These are phyloP conservation scores for Ophioninae sp. DNA, from an alignment of 2,888 invertebrate species.

Conservation along the genomic window DNA sequence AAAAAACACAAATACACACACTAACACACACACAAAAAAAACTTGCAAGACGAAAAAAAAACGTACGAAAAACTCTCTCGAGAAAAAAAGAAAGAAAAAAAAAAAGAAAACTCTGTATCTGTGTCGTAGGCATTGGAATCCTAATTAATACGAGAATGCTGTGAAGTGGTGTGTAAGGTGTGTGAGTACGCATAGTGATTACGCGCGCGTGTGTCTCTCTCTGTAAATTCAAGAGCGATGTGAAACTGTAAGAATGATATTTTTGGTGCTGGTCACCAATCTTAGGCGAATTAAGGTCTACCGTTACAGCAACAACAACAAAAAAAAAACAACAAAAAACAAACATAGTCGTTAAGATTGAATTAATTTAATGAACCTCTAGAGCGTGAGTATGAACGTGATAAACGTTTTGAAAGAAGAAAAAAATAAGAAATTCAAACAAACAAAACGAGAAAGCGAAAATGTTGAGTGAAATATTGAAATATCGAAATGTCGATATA, in stretches of 20 bases:
- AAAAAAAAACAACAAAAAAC: too few relatives aligned
- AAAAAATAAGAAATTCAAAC: too few relatives aligned
- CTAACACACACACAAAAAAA: constrained; percentile 37
- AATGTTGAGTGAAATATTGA: constrained; percentile 26
- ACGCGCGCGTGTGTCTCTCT: constrained; percentile 27
- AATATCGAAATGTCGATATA: too few relatives aligned
- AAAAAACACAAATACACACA: constrained; percentile 37
- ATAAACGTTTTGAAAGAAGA: constrained; percentile 16
- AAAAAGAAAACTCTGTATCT: constrained; percentile 76
- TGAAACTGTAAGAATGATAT: constrained; percentile 63
- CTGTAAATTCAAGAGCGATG: constrained; percentile 67
- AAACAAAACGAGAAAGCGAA: too few relatives aligned
- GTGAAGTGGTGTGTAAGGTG: constrained; percentile 36
- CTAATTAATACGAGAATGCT: constrained; percentile 65
- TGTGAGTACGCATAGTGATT: constrained; percentile 26
- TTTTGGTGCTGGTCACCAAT: constrained; percentile 80
- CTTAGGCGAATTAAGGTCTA: constrained; percentile 73
- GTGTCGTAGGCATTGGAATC: constrained; percentile 79
- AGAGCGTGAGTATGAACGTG: constrained; percentile 59
- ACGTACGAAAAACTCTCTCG: constrained; percentile 37
- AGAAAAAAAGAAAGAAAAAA: too few relatives aligned
- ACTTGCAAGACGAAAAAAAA: constrained; percentile 46
- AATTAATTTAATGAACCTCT: constrained; percentile 58
- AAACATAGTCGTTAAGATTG: constrained; percentile 69
- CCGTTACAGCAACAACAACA: constrained; percentile 69